Percentiles rank a stretch among this genome's conserved stretches.
Conservation (phyloP, 2,888 invertebrate species). For the Encarsia formosa region DNA sequence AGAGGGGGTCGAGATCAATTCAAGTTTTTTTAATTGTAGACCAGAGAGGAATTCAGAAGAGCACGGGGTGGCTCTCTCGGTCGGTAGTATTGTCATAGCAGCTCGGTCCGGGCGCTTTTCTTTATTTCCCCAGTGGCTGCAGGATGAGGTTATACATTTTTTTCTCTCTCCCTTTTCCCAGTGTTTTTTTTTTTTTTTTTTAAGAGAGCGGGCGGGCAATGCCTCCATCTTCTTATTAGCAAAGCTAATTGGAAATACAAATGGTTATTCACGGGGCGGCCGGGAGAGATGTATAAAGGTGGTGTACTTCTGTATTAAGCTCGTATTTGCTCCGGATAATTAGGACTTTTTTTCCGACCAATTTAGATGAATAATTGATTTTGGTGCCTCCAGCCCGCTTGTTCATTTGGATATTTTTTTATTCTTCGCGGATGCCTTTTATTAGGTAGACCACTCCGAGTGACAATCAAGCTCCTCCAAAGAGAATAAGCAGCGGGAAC, state of each 20-base stretch:
- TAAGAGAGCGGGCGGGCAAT: constrained; percentile 44
- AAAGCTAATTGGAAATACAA: constrained; percentile 53
- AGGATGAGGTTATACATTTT: constrained; percentile 52
- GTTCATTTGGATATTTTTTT: constrained; percentile 24
- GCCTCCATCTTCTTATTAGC: constrained; percentile 52
- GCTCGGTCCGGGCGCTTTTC: constrained; percentile 44
- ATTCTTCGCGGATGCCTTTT: constrained; percentile 14
- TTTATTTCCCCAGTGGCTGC: constrained; percentile 52
- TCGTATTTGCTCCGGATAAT: constrained; percentile 52
- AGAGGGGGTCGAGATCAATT: constrained; percentile 23
- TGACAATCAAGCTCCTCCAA: constrained; percentile 42
- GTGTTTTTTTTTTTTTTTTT: constrained; percentile 20
- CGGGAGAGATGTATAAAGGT: constrained; percentile 21
- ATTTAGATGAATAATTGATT: constrained; percentile 52
- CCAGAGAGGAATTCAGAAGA: constrained; percentile 27
- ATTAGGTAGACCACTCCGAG: constrained; percentile 41
- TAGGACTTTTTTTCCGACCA: constrained; percentile 51
- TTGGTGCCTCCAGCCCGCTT: constrained; percentile 26
- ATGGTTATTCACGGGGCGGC: constrained; percentile 49
- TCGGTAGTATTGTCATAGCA: constrained; percentile 30
- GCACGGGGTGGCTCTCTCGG: constrained; percentile 29
- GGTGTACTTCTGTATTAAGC: constrained; percentile 48
- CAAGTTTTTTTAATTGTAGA: constrained; percentile 48
- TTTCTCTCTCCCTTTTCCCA: constrained; percentile 33
- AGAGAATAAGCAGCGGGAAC: constrained; percentile 9